Conservation (phyloP, 1,140 invertebrate genomes). For the Scylla paramamosain region DNA sequence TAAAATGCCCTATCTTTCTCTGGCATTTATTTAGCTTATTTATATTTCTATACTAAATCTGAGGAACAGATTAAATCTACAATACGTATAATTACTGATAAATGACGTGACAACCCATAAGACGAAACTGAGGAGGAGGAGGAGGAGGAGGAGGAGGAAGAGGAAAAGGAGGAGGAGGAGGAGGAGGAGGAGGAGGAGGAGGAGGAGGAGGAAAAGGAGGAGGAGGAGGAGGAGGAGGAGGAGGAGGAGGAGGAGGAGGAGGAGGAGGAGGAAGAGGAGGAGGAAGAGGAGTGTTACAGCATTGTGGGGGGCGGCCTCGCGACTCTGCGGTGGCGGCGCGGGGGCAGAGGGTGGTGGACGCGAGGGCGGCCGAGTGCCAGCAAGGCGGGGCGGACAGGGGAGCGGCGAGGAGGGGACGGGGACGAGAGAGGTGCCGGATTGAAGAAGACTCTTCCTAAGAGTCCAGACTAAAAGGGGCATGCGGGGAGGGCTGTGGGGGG, state of each 20-base stretch:
- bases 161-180: neutral
- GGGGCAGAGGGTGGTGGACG: constrained; percentile 9
- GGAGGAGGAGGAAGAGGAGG: constrained; percentile 15
- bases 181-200: constrained; percentile 7
- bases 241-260: neutral
- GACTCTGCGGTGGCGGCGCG: neutral
- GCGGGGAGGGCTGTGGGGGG: neutral
- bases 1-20: too few species aligned
- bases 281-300: neutral
- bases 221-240: neutral
- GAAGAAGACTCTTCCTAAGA: neutral
- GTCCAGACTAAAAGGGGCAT: neutral
- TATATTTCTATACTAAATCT: too few species aligned
- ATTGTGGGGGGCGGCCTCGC: neutral
- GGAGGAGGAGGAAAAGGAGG: constrained; percentile 19
- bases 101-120: too few species aligned
- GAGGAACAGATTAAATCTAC: too few species aligned
- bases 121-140: neutral
- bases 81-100: too few species aligned
- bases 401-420: neutral
- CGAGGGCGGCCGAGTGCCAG: neutral
- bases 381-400: neutral
- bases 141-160: neutral
- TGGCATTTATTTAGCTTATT: too few species aligned
- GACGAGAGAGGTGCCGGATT: neutral